Evolutionary conservation across 2,113 vertebrate species (phyloP), one percentile per base, ranked within the genome.

Genomic region (Pheucticus melanocephalus): DNA sequence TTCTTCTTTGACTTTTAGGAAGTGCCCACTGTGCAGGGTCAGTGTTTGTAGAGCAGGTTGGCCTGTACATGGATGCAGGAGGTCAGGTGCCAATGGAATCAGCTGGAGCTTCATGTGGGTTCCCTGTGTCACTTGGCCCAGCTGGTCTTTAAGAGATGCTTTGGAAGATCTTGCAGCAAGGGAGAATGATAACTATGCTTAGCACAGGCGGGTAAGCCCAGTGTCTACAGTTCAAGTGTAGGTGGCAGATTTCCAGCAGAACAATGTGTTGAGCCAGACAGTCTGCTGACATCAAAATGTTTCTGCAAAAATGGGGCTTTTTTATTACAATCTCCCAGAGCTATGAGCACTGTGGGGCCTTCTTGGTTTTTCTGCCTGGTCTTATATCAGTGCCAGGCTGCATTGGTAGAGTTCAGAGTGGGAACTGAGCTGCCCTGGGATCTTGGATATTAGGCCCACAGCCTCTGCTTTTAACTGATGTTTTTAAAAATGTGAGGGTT

Each of bases 61-160:
- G 12, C 17, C 17, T 48, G 11, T 30, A 15, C 0, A 2, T 40
- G 45, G 44, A 53, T 39, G 8, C 30, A 59, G 48, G 12, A 65
- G 6, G 25, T 30, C 0, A 14, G 39, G 27, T 76, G 44, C 16
- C 76, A 25, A 35, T 27, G 57, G 28, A 42, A 28, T 28, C 15
- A 14, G 28, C 22, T 53, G 31, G n/a, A 93, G 23, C 25, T 53
- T 23, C 0, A 1, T 30, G 15, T 0, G 0, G 27, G 15, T 30
- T 64, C 21, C 16, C 37, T 27, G 30, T 61, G 42, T 10, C 51
- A 54, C 0, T 3, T 48, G 61, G 25, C 47, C 42, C 35, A 76
- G 18, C 20, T 2, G 14, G 2, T 75, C 31, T 90, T 80, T 39
- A 37, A 45, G 57, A 51, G 35, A 12, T 23, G 10, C 54, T 51